Evolutionary conservation across 2,888 invertebrate genomes (phyloP), one percentile per base, ranked within the genome.

Genomic region (Pandemis heparana): DNA sequence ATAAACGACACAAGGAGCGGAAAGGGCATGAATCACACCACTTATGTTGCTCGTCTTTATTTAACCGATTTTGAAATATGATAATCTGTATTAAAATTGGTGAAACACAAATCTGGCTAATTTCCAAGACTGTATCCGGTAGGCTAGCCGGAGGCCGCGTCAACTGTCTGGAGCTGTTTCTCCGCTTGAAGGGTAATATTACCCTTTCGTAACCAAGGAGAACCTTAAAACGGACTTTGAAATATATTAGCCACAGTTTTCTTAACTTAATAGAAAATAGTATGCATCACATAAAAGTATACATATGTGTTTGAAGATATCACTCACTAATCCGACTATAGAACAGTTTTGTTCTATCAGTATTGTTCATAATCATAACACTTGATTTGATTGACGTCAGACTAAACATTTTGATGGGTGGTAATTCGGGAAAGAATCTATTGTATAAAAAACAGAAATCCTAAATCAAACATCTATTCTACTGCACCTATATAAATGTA

Each of bases 21-120:
- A 61, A 70, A 60, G 69, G 69, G 51, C 61, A 53, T 74, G 69
- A 74, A 65, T 74, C 69, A 70, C 39, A 53, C 43, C 60, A 59
- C 68, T 72, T 61, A 67, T 53, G 71, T 62, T 18, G 56, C 64
- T 32, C 32, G 59, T 69, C 51, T 74, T 71, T 70, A 70, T 65
- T 75, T 70, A 75, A 70, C 46, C 75, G 67, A 79, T 75, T 32
- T 68, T 69, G 76, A 75, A 81, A 83, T 80, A 77, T 81, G 81
- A 82, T 83, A 79, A 82, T 81, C 80, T 80, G 81, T 84, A 84
- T 86, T 87, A 83, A 87, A 86, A 83, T 85, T 83, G 77, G 75
- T 77, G 77, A 83, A 84, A 85, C 83, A 83, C 76, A 77, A 79
- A 77, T 77, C 78, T 83, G 83, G 81, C 80, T 69, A 75, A 67